Evolutionary conservation across 2,888 invertebrate genomes (phyloP), one percentile per base, ranked within the genome.

Genomic region (Brachynemurus nebulosus): DNA sequence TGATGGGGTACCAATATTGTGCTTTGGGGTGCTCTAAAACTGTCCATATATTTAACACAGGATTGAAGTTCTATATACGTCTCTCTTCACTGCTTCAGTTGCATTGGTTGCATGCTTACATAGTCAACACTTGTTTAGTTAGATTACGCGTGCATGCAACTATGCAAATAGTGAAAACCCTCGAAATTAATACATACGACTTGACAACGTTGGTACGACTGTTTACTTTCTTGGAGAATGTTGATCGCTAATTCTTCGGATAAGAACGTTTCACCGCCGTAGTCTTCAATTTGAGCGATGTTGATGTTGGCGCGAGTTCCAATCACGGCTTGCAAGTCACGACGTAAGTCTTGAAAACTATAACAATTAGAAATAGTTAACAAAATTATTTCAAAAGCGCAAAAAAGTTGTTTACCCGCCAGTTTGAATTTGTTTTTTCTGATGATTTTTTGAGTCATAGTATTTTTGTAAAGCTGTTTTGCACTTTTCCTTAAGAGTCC

Each of bases 191-290:
- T 30, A 58, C 68, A 67, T 59, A 86, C 81, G 57, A 85, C 69
- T 50, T 86, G 81, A 60, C 93, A 93, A 47, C 96, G 71, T 52
- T 85, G 79, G 53, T 96, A 86, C 0, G 95, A 91, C 27, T 84
- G 77, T 63, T 90, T 89, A 1, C 90, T 85, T 58, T 92, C 88
- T 59, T 88, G 89, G 33, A 98, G 66, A 58, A 97, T 76, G 55
- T 80, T 86, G 51, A 92, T 88, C 0, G 93, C 93, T 3, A 96
- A 73, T 59, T 92, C 89, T 62, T 96, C 95, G 1, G 93, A 93
- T 0, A 98, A 72, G 61, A 96, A 93, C 0, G 93, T 97, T 67
- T 98, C 96, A 0, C 92, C 96, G 2, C 93, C 95, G 59, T 91
- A 95, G 64, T 93, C 89, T 63, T 96, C 96, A 36, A 93, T 89